Evolutionary conservation across 1,140 invertebrate species (phyloP), one percentile per base, ranked within the genome.

Genomic region (Limonius californicus): DNA sequence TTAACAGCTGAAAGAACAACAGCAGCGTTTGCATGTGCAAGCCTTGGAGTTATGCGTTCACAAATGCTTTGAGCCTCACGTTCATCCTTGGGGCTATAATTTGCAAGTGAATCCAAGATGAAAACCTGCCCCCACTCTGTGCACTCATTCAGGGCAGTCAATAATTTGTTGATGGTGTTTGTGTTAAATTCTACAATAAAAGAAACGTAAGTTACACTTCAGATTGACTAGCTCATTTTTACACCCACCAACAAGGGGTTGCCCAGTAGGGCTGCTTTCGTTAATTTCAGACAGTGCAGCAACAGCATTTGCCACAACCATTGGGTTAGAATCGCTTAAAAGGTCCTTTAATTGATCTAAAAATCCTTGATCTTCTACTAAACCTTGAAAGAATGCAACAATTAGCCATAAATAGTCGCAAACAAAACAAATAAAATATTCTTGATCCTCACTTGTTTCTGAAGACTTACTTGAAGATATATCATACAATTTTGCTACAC

Each of bases 111-210:
- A 82, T 99, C 98, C 63, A 99, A 81, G 70, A 99, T 99, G 81
- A 99, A 99, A 18, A 95, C 97, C 81, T 99, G 96, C 0, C 96
- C 96, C 96, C 96, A 98, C 81, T 99, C 97, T 14, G 97, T 99
- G 76, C 98, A 99, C 78, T 99, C 97, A 78, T 99, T 99, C 11
- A 99, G 81, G 27, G 98, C 98, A 0, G 97, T 99, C 54, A 99
- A 79, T 7, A 99, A 82, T 80, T 99, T 99, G 78, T 99, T 99
- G 67, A 99, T 97, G 0, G 96, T 98, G 63, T 92, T 91, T 23
- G 94, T 89, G 79, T 98, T 98, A 87, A 99, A 93, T 80, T 99
- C 94, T 83, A 67, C n/a, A 68, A 68, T 42, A 18, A 7, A 27
- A 53, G 54, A 61, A 39, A 12, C 30, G 19, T 39, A 39, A 15